Conservation (phyloP, 2,888 invertebrate species). For the Cryptocephalus primarius region DNA sequence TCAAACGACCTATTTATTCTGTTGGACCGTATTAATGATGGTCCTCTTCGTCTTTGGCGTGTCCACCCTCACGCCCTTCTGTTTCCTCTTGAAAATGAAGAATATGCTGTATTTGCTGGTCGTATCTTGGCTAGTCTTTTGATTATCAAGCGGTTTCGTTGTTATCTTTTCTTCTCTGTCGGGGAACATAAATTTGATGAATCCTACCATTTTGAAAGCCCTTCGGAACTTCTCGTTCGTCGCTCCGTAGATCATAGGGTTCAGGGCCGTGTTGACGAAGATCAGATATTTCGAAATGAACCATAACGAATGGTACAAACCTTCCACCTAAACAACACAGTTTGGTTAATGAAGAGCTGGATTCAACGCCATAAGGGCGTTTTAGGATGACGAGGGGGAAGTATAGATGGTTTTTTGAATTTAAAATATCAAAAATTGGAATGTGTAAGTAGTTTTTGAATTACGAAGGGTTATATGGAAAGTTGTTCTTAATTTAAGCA, state of each 20-base stretch:
- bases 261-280: constrained; percentile 60
- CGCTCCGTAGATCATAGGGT: constrained; percentile 67
- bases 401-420: no score
- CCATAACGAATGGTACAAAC: constrained; percentile 50
- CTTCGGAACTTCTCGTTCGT: constrained; percentile 58
- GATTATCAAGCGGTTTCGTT: constrained; percentile 6
- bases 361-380: no score
- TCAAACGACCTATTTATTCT: neutral
- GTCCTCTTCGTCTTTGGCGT: constrained; percentile 5
- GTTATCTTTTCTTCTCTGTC: constrained; percentile 1
- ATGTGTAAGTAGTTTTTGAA: no score
- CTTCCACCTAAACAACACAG: constrained; percentile 37
- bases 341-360: no score
- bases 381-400: no score
- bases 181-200: constrained; percentile 38
- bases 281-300: constrained; percentile 59
- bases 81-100: constrained; percentile 17
- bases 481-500: no score
- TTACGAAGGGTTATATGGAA: no score
- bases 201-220: constrained; percentile 49
- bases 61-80: constrained; percentile 2
- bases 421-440: no score
- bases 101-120: constrained; percentile 14
- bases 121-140: constrained; percentile 8
- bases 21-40: constrained; percentile 2